Evolutionary conservation across 2,888 invertebrate genomes (phyloP).

Genomic region (Sphaerophoria rueppellii): DNA sequence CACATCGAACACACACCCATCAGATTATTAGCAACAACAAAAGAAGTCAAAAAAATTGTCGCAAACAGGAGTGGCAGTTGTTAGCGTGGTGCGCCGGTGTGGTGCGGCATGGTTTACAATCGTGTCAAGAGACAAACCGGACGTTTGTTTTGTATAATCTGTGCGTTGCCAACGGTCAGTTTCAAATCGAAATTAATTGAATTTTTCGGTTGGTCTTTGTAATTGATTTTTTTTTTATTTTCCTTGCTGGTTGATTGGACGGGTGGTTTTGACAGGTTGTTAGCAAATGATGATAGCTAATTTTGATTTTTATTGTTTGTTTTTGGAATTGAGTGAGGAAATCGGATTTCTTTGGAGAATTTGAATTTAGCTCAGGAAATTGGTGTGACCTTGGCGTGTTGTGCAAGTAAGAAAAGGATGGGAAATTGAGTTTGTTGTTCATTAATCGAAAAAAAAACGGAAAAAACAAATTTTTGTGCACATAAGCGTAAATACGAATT

Average conservation of each 20-base stretch:
- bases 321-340: neutral
- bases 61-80: slow-evolving; percentile 13
- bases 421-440: no score
- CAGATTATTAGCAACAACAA: neutral
- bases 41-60: slow-evolving; percentile 15
- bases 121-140: slow-evolving; percentile 15
- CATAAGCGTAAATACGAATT: no score
- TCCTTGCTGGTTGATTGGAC: slow-evolving; percentile 5
- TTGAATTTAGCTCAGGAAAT: no score
- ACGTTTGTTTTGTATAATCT: slow-evolving; percentile 46
- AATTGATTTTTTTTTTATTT: slow-evolving; percentile 10
- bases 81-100: slow-evolving; percentile 21
- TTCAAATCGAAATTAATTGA: slow-evolving; percentile 58
- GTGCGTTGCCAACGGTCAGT: neutral
- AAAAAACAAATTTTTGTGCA: no score
- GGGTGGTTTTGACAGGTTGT: slow-evolving; percentile 42
- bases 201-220: slow-evolving; percentile 28
- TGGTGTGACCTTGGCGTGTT: no score
- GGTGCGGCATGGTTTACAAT: neutral
- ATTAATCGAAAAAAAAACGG: no score
- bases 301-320: neutral
- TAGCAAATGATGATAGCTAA: neutral
- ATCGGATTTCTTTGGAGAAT: no score
- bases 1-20: slow-evolving; percentile 19
- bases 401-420: no score